A percentile compares a stretch with the other conserved stretches of the same genome.
phyloP scores from a whole-genome alignment of 1,140 invertebrate species.

The Glossosoma conforme region DNA sequence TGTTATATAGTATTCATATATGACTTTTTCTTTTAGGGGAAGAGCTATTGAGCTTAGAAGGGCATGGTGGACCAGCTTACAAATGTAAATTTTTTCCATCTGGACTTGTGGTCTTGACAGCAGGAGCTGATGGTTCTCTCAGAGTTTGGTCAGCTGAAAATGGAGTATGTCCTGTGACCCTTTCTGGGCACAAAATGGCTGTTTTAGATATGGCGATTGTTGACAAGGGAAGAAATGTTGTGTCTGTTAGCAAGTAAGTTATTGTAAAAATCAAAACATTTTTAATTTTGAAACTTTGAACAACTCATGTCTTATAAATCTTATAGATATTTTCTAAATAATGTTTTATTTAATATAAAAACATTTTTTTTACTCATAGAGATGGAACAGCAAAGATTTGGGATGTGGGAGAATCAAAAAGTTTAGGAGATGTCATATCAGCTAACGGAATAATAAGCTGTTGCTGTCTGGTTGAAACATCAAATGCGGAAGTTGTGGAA shows the following conservation, averaged over 20 bases:
- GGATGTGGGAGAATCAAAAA: constrained; percentile 61
- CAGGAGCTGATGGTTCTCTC: constrained; percentile 64
- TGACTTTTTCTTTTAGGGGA: constrained; percentile 36
- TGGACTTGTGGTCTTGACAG: constrained; percentile 62
- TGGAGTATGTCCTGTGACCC: constrained; percentile 60
- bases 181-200: constrained; percentile 62
- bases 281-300: background rate
- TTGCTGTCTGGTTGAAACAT: constrained; percentile 36
- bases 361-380: constrained; percentile 46
- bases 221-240: constrained; percentile 66
- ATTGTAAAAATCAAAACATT: constrained; percentile 1
- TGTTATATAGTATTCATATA: constrained; percentile 1
- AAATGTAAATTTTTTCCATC: constrained; percentile 68
- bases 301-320: background rate
- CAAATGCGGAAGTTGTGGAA: constrained; percentile 35
- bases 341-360: too few relatives aligned
- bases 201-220: constrained; percentile 62
- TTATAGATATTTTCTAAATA: too few relatives aligned
- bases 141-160: constrained; percentile 68
- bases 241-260: constrained; percentile 61
- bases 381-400: constrained; percentile 67
- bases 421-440: constrained; percentile 50
- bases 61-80: constrained; percentile 66
- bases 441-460: constrained; percentile 43
- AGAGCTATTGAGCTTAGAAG: constrained; percentile 54